A percentile compares a stretch with the other conserved stretches of the same genome.
phyloP scores from a whole-genome alignment of 2,888 invertebrate species.

The Steinernema hermaphroditum region DNA sequence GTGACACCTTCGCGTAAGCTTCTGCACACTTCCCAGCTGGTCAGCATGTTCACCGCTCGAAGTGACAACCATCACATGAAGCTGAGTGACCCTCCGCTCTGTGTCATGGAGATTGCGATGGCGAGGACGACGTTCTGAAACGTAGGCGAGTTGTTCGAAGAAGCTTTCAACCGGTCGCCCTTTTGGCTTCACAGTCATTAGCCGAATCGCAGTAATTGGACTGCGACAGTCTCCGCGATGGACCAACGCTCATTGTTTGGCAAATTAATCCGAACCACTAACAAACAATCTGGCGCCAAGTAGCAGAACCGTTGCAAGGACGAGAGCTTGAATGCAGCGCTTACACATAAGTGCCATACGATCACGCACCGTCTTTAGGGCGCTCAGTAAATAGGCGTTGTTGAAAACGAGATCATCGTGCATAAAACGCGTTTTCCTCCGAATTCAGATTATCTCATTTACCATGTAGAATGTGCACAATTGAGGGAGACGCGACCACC shows the following conservation, averaged over 20 bases:
- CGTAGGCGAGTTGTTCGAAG: not conserved
- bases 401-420: not conserved
- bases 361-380: too few species aligned
- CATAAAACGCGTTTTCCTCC: slow-evolving; percentile 12
- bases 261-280: slow-evolving; percentile 21
- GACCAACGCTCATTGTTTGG: slow-evolving; percentile 17
- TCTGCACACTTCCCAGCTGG: slow-evolving; percentile 8
- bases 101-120: not conserved
- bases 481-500: slow-evolving; percentile 12
- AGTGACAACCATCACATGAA: slow-evolving; percentile 26
- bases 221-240: not conserved
- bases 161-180: not conserved
- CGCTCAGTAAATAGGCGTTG: too few species aligned
- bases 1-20: slow-evolving; percentile 17
- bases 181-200: not conserved
- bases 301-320: not conserved
- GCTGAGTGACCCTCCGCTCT: not conserved
- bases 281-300: slow-evolving; percentile 27
- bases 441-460: slow-evolving; percentile 26
- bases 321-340: too few species aligned
- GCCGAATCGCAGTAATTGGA: slow-evolving; percentile 17
- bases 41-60: slow-evolving; percentile 8
- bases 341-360: too few species aligned
- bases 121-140: not conserved
- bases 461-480: slow-evolving; percentile 13